phyloP scores from a whole-genome alignment of 2,113 vertebrate species.

The Oplegnathus fasciatus region DNA sequence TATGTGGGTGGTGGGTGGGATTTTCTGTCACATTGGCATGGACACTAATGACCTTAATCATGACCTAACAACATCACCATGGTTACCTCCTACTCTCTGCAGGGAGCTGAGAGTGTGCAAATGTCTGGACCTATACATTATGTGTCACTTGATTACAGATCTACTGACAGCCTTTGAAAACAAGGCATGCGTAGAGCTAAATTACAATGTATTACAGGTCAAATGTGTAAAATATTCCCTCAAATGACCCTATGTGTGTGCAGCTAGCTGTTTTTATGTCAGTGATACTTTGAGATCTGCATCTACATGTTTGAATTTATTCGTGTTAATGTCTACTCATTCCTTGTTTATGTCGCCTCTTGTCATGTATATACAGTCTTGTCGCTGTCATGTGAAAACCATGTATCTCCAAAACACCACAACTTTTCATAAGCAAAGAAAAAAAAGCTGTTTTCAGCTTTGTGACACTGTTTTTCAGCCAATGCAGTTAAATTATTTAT shows the following conservation, averaged over 20 bases:
- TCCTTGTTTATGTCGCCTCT: neutral
- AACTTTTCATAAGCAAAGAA: neutral
- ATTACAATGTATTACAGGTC: constrained; percentile 9
- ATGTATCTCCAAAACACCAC: neutral
- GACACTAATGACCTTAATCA: constrained; percentile 72
- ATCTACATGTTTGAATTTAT: neutral
- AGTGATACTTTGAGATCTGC: neutral
- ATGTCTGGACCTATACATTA: constrained; percentile 35
- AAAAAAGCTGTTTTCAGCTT: neutral
- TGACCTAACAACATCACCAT: constrained; percentile 70
- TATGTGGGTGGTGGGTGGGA: constrained; percentile 67
- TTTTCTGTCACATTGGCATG: constrained; percentile 53
- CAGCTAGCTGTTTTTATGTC: neutral
- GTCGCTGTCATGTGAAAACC: neutral
- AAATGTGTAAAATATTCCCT: neutral
- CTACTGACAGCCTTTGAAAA: constrained; percentile 18
- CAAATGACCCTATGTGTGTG: neutral
- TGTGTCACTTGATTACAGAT: constrained; percentile 40
- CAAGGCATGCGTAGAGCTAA: neutral
- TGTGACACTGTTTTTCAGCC: neutral
- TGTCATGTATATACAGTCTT: too few species aligned
- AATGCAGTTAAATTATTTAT: neutral
- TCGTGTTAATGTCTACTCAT: neutral
- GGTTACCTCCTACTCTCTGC: constrained; percentile 58
- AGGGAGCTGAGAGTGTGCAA: constrained; percentile 21